phyloP scores from a whole-genome alignment of 2,113 vertebrate species.

The Mixornis gularis region DNA sequence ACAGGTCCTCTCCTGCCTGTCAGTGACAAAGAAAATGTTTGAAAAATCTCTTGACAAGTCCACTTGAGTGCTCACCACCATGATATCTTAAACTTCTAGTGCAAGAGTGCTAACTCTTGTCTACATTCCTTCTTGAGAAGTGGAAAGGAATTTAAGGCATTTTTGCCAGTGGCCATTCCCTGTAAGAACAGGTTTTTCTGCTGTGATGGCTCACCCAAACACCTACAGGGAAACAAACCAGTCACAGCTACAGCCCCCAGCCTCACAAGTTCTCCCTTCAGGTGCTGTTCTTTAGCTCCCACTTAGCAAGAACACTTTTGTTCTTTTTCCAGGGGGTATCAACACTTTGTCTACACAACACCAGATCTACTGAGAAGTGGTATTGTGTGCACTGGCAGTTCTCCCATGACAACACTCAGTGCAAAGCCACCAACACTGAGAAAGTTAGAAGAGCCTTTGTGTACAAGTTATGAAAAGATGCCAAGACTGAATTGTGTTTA shows the following conservation, averaged over 20 bases:
- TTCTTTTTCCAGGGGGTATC: neutral
- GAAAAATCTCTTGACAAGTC: neutral
- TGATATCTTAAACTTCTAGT: neutral
- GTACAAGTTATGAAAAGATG: neutral
- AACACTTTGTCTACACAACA: neutral
- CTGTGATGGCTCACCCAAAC: neutral
- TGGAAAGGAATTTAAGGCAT: neutral
- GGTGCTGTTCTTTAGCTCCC: neutral
- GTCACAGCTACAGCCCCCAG: neutral
- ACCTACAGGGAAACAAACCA: neutral
- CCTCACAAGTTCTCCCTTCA: neutral
- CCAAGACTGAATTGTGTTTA: neutral
- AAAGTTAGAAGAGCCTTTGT: neutral
- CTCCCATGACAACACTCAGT: neutral
- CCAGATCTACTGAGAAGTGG: neutral
- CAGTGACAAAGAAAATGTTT: neutral
- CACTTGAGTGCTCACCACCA: neutral
- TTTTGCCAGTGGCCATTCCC: neutral
- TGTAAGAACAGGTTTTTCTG: neutral
- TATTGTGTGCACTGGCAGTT: neutral
- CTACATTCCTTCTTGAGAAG: neutral
- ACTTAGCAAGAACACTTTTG: neutral
- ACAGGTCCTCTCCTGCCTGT: constrained; percentile 74
- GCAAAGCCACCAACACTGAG: neutral
- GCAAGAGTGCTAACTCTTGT: neutral